Evolutionary conservation across 2,113 vertebrate species (phyloP), one percentile per base, ranked within the genome.

Genomic region (Peromyscus maniculatus): DNA sequence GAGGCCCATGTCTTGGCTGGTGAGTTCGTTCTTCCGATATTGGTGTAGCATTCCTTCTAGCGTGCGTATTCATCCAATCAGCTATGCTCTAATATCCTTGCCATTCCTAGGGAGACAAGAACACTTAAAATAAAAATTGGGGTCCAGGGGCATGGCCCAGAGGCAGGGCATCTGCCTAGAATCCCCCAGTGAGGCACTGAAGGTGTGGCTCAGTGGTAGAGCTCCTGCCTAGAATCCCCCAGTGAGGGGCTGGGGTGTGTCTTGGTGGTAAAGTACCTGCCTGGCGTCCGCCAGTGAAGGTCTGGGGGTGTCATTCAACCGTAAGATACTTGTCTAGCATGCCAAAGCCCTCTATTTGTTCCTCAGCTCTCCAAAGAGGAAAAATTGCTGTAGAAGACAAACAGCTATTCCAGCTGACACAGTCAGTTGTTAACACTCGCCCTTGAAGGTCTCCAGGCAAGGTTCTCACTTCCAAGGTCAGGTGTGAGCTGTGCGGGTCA

Each of bases 1-100:
- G 39, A 66, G 95, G 7, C 62, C 64, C 17, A 7, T 24, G 12
- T 74, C 46, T 87, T 84, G 39, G 94, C 82, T 82, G 87, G 72
- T 0, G 0, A n/a, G 10, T 1, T 28, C 8, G 0, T 52, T 39
- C 43, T 55, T 84, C 15, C 8, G 82, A 94, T 8, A 9, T 21
- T 31, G 82, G 31, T 19, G 10, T 11, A 36, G 36, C 5, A 1
- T 69, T 49, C 43, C 69, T 94, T 74, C 74, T n/a, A 55, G 33
- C n/a, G 9, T 69, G 67, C 67, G 16, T 10, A 36, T 28, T 72
- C 33, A 4, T 24, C 49, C 71, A 5, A 74, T 79, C 21, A 55
- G 79, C 87, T 64, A 11, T 2, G 24, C 28, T 2, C 31, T 26
- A 8, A 9, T 0, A n/a, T 52, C 46, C 49, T 43, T 15, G 13